Base-by-base conservation (phyloP, 2,888 invertebrate genomes). In the Argyresthia goedartella region DNA sequence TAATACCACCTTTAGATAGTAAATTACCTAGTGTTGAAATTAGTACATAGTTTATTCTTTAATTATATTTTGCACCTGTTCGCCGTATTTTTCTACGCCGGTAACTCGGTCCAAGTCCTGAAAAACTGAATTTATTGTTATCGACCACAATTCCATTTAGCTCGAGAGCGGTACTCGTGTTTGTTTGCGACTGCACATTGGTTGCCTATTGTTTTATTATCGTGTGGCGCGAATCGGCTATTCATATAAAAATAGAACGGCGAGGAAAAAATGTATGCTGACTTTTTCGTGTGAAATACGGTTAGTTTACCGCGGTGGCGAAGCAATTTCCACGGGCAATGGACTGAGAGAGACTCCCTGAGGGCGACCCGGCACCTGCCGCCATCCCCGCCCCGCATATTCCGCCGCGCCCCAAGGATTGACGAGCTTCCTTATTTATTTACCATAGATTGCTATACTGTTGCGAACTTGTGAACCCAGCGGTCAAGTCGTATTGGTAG, bases 321-420 rank as follows among this genome's bases (percentile, higher is more conserved):
- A 65, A 63, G 66, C 67, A 71, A 71, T 72, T 70, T 71, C 59
- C 50, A 52, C 55, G 64, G 57, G 64, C 69, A 71, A 70, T 69
- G 68, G 62, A 55, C 60, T 67, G 67, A 61, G 64, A 66, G 68
- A 65, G 62, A 62, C 60, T 57, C 62, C 67, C 63, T 25, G 16
- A 39, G 47, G 52, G 52, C 16, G 42, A 9, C 42, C 49, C 43
- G 41, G 42, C 51, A 53, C 53, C 52, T 52, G 46, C 36, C 35
- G 35, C 25, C 25, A 2, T 25, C 25, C 25, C 25, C 25, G 25
- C 25, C 25, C 25, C 25, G 25, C 25, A 6, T 25, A 6, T 6
- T 11, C 45, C 10, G 11, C 33, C 34, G 16, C 51, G 15, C 35
- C 44, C 14, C 45, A 1, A 25, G 25, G 6, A 25, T 25, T 25